Evolutionary conservation across 2,113 vertebrate species (phyloP).

Genomic region (Sturnus vulgaris): DNA sequence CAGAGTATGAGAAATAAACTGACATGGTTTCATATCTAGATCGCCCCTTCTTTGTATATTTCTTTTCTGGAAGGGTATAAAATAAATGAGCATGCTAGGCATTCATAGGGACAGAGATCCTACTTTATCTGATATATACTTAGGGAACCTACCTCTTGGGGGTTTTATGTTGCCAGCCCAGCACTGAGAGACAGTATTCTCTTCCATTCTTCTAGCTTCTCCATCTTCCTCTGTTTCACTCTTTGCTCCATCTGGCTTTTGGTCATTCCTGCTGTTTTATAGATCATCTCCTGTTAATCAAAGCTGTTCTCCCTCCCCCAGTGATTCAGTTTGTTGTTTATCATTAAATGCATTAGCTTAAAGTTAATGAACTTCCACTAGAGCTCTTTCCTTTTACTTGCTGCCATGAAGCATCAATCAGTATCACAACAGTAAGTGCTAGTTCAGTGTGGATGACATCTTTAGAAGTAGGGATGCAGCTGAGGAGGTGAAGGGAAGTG

Average conservation of each 20-base stretch:
- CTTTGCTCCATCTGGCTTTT: background rate
- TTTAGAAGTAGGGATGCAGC: slow-evolving; percentile 7
- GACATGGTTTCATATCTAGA: background rate
- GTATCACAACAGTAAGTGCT: slow-evolving; percentile 19
- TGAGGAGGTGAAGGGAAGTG: slow-evolving; percentile 37
- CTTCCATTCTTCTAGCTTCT: background rate
- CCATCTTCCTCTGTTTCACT: background rate
- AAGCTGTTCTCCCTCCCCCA: background rate
- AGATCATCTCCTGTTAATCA: background rate
- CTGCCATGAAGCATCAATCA: slow-evolving; percentile 38
- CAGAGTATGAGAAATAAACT: background rate
- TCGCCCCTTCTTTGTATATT: background rate
- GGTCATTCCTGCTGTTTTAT: slow-evolving; percentile 5
- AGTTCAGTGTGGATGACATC: slow-evolving; percentile 35
- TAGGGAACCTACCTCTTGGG: background rate
- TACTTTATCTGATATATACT: background rate
- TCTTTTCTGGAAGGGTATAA: background rate
- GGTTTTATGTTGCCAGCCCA: background rate
- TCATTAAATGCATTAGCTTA: background rate
- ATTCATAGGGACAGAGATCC: background rate
- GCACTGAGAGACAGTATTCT: background rate
- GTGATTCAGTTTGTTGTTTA: background rate
- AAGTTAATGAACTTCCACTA: slow-evolving; percentile 45
- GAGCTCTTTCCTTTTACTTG: slow-evolving; percentile 2
- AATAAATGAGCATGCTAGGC: background rate